Evolutionary conservation across 2,113 vertebrate species (phyloP).

Genomic region (Castor canadensis): DNA sequence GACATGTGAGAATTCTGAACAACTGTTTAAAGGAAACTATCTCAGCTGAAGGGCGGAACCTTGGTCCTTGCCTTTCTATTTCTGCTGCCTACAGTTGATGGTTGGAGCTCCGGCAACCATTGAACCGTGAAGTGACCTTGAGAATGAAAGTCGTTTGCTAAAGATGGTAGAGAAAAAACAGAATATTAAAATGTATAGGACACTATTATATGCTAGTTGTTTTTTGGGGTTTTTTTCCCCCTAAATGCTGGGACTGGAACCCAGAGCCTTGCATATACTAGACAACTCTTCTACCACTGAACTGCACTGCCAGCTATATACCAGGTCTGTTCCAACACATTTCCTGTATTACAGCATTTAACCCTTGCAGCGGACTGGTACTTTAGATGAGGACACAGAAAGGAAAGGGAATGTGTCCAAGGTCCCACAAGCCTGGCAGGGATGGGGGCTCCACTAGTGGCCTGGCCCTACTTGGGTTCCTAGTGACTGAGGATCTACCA

Average conservation of each 20-base stretch:
- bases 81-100: neutral
- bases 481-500: accelerated
- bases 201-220: neutral
- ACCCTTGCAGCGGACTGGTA: neutral
- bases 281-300: neutral
- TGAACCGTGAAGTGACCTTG: neutral
- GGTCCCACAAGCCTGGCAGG: neutral
- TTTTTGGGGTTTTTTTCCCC: too few relatives aligned
- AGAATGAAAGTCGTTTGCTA: neutral
- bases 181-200: neutral
- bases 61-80: neutral
- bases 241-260: neutral
- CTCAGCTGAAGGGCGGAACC: neutral
- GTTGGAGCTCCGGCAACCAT: neutral
- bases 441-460: neutral
- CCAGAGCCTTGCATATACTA: neutral
- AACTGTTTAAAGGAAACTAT: neutral
- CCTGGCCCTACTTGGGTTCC: neutral
- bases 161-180: neutral
- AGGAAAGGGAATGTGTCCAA: neutral
- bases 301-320: neutral
- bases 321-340: neutral
- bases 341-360: neutral
- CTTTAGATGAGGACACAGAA: neutral
- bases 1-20: neutral